Base-by-base conservation (phyloP, 2,113 vertebrate species). In the Trachemys scripta region DNA sequence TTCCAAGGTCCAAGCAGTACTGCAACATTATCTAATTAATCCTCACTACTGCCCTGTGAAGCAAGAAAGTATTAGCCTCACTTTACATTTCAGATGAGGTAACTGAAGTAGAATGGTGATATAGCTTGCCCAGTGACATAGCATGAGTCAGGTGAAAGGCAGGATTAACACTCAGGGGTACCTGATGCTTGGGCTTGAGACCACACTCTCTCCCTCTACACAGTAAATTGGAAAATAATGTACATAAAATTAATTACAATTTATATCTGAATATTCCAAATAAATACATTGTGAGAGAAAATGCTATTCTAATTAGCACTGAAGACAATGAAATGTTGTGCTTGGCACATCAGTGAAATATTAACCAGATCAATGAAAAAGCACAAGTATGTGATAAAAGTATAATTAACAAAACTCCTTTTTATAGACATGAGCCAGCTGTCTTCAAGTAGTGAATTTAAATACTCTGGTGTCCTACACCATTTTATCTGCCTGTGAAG, bases 1-100 rank as follows among this genome's bases (percentile, higher is more conserved):
- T 90, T 81, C 82, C 6, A 27, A 53, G 85, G 88, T 96, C 93
- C 90, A 97, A 95, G 95, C 84, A 1, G 1, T 9, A 85, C 87
- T 88, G 90, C 88, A 95, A 87, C 90, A 92, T 94, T 95, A 88
- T 91, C 93, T 96, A 91, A 97, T 95, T 95, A 96, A 96, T 97
- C 92, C 72, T 0, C 87, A 92, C 90, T 82, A 90, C 80, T 92
- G 92, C 85, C 94, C 95, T 94, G 90, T 88, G 92, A 95, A 92
- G 90, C 95, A 94, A 87, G 90, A 86, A 95, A 51, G 85, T 69
- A n/a, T n/a, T 69, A n/a, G 5, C 65, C 31, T 69, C 35, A 69
- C 8, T 69, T 69, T 35, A 69, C 35, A n/a, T 69, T 69, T 69
- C 65, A 69, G 17, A n/a, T 69, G 17, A 69, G 65, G 16, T n/a